Evolutionary conservation across 2,888 invertebrate species (phyloP).

Genomic region (Oscheius sp.): DNA sequence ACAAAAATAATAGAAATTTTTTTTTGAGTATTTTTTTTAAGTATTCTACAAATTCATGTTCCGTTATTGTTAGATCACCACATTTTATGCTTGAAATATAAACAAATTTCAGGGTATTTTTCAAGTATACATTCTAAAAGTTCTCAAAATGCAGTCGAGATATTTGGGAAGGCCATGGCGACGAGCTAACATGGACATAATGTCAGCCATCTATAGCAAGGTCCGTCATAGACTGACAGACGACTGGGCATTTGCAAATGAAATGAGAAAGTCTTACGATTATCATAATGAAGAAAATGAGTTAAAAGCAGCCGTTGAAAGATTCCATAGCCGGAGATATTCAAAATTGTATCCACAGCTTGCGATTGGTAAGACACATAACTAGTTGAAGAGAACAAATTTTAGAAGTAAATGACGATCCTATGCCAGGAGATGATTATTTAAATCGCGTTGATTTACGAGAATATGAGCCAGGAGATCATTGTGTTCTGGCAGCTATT

Average conservation of each 20-base stretch:
- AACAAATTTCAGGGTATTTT: constrained; percentile 77
- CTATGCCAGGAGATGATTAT: constrained; percentile 55
- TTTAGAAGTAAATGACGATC: constrained; percentile 50
- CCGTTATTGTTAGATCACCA: no score
- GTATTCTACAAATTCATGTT: no score
- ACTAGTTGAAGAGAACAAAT: not conserved
- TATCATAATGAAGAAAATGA: constrained; percentile 91
- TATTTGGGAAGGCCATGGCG: constrained; percentile 98
- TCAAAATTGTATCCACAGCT: constrained; percentile 71
- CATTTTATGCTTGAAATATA: not conserved
- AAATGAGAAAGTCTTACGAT: constrained; percentile 73
- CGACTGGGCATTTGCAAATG: constrained; percentile 99
- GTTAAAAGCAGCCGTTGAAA: constrained; percentile 89
- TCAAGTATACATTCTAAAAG: constrained; percentile 95
- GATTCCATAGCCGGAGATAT: constrained; percentile 93
- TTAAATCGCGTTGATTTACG: constrained; percentile 49
- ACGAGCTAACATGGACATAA: constrained; percentile 98
- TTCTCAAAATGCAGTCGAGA: constrained; percentile 99
- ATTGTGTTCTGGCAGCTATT: constrained; percentile 55
- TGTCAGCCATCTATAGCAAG: constrained; percentile 98
- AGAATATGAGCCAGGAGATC: constrained; percentile 59
- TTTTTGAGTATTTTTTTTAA: no score
- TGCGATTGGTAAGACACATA: constrained; percentile 46
- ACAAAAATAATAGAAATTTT: no score
- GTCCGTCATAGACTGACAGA: constrained; percentile 83